These are phyloP conservation scores for Caracal caracal DNA, from an alignment of 2,113 vertebrate genomes.

Conservation along the genomic window DNA sequence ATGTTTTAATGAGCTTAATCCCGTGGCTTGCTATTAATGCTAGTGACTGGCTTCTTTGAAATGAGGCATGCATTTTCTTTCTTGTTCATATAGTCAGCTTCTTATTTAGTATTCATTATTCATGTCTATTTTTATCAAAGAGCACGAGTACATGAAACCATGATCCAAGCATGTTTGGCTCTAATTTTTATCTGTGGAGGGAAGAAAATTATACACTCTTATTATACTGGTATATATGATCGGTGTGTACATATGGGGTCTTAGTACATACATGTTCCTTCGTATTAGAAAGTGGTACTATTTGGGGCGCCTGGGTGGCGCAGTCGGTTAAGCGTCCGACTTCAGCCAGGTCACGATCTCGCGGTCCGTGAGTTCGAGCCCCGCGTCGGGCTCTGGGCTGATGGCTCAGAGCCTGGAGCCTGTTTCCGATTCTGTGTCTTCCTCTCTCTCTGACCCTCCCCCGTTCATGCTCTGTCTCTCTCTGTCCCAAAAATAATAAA, in stretches of 20 bases:
- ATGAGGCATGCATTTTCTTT: slow-evolving; percentile 62
- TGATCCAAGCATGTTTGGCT: slow-evolving; percentile 59
- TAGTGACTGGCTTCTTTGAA: slow-evolving; percentile 56
- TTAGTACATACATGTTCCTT: not conserved
- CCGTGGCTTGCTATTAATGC: slow-evolving; percentile 36
- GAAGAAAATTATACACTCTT: slow-evolving; percentile 21
- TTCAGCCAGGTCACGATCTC: too few species aligned
- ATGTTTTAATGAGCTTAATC: slow-evolving; percentile 66
- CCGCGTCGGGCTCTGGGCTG: too few species aligned
- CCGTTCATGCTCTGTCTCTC: too few species aligned
- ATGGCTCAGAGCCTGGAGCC: too few species aligned
- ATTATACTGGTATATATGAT: slow-evolving; percentile 28
- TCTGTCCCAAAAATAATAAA: too few species aligned
- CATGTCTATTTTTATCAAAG: slow-evolving; percentile 76
- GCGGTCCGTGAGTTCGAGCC: too few species aligned
- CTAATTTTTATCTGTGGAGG: slow-evolving; percentile 56
- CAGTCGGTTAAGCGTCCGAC: too few species aligned
- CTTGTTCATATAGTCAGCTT: slow-evolving; percentile 65
- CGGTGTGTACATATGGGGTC: not conserved
- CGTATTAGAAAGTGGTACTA: not conserved
- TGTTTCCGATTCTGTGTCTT: too few species aligned
- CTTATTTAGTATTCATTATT: slow-evolving; percentile 76
- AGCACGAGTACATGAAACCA: slow-evolving; percentile 59
- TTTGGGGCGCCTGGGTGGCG: too few species aligned
- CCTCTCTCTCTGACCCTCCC: too few species aligned